Base-by-base conservation (phyloP, 2,113 vertebrate genomes). In the Pygoscelis adeliae region DNA sequence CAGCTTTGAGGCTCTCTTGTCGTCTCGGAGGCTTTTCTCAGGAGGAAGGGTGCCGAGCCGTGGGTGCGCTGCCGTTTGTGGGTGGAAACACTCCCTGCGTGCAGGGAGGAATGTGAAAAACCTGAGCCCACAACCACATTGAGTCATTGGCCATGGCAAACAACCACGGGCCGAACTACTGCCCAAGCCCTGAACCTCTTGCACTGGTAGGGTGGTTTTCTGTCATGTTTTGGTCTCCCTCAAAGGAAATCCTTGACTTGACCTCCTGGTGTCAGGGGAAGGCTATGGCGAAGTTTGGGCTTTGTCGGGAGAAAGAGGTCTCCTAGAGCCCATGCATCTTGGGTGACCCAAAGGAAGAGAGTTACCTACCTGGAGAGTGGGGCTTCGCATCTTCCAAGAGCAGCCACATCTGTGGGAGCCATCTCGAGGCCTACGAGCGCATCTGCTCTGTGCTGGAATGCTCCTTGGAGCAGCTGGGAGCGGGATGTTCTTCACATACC, bases 361-460 rank as follows among this genome's bases (percentile, higher is more conserved):
- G n/a, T 13, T 11, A 5, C 26, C 23, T 23, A 20, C 23, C 13
- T 15, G 56, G 25, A 44, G 6, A 10, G 4, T 0, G n/a, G 38
- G 16, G 12, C 11, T 65, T n/a, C 5, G 65, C 3, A 5, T 30
- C 62, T 49, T 34, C 32, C 30, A 34, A 62, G 69, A 61, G 50
- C 56, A 44, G 15, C 27, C 50, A 15, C 4, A 1, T 6, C 56
- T 40, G 7, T 6, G 21, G 72, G 78, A 90, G 11, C 26, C 38
- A 3, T 34, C 80, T 50, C 8, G 0, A 30, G 79, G 44, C 40
- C 50, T 18, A 15, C 0, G 0, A 46, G 32, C 32, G 13, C 42
- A 25, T 56, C 69, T 56, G 15, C 53, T 70, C 18, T 27, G 11
- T n/a, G 46, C 62, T 65, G 78, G 40, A 59, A 53, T 6, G 34